Evolutionary conservation across 2,113 vertebrate species (phyloP), one percentile per base, ranked within the genome.

Genomic region (Podocnemis expansa): DNA sequence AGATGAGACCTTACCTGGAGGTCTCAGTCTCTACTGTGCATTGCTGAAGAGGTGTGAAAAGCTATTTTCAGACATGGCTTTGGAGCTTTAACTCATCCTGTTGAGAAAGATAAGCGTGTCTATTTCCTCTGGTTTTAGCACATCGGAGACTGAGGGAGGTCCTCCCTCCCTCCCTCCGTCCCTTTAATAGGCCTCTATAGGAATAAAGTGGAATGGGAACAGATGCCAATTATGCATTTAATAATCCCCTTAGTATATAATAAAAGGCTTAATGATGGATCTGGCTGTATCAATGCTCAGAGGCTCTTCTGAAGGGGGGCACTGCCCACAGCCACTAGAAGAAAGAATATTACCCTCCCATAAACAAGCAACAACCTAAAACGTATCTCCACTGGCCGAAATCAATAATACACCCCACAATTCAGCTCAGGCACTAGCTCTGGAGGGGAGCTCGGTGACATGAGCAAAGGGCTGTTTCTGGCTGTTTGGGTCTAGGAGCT

Each of bases 211-310:
- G 34, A 38, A 70, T 70, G 67, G 73, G 92, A 96, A 89, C 73
- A 56, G 82, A 51, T 90, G 89, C 27, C 84, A 96, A 93, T 96
- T 96, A 95, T 14, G 73, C 49, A 78, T 87, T 95, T 82, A 89
- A 54, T 85, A 97, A 97, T 96, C 91, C 84, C 93, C 88, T 96
- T 56, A 88, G 95, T 95, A 90, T 70, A 80, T 85, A 90, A 84
- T 78, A 91, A 86, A 88, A 70, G 34, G 86, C 31, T 63, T 34
- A 63, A 19, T 63, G 51, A 52, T 3, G 51, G 51, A 16, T 4
- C 51, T 52, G 51, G 51, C 16, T 52, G 51, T 17, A 52, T 52
- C 51, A 19, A 52, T 52, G 13, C 51, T 17, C 51, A 52, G 14
- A 10, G 51, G 13, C 51, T 52, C 31, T 31, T 11, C 16, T 29